Evolutionary conservation across 2,888 invertebrate species (phyloP), one percentile per base, ranked within the genome.

Genomic region (Morinoia aosen): DNA sequence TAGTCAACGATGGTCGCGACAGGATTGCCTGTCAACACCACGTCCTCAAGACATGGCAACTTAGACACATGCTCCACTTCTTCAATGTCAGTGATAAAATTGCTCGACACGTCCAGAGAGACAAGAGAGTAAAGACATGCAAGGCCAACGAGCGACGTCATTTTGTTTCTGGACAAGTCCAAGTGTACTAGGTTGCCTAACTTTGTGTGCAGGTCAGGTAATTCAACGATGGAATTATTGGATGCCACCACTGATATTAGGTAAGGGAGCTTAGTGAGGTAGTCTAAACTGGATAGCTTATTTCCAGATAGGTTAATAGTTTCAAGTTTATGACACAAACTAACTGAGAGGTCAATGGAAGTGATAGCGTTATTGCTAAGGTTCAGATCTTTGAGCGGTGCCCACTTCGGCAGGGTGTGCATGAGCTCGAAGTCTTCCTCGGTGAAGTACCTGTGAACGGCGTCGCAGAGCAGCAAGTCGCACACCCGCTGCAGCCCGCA

Each of bases 21-120:
- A 39, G 98, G 98, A 97, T 99, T 99, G 0, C 99, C 99, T 0
- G 98, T 98, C 94, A 99, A 97, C 97, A 98, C 98, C n/a, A 99
- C 97, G 97, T 98, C 98, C 97, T 99, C 99, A 95, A 99, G 97
- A 97, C 99, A 98, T 0, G 99, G 99, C 91, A 99, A 97, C 96
- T 98, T 98, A 88, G 98, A 98, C 94, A 99, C 98, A 97, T 98
- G 98, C 97, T 98, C 98, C 0, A 99, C 98, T 97, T 99, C 99
- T 96, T 98, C 98, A 19, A 99, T 98, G 96, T 98, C 98, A 4
- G 98, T 98, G 93, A 99, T 98, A 96, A 98, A 97, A 97, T 99
- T 99, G 97, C 98, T 98, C 97, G 98, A 98, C 93, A 99, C 97
- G 97, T 99, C 98, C 96, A 99, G 97, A 97, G 98, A 98, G 97